Base-by-base conservation (phyloP, 1,140 invertebrate species). In the Mactra quadrangularis region DNA sequence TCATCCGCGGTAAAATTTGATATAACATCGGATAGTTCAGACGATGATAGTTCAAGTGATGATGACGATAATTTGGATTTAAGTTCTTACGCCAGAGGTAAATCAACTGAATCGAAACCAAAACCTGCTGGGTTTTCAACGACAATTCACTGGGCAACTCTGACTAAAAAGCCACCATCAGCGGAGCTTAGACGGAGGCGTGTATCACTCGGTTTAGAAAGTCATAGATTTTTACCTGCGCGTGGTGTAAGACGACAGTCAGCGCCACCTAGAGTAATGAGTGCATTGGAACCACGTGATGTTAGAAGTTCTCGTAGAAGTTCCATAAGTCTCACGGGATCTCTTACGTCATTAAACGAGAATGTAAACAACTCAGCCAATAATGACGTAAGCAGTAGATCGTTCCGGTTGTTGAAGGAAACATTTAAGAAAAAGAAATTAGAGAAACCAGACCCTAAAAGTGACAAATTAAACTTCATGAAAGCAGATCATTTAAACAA, bases 371-470 rank as follows among this genome's bases (percentile, higher is more conserved):
- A 27, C 15, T 22, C 41, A 19, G 70, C 53, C 27, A 38, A 79
- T 6, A 55, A 27, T 0, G 62, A 66, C 3, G 29, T 1, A 22
- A n/a, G 9, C 19, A 45, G 55, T 7, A 3, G 76, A 7, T 79
- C 76, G 1, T 79, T 38, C 22, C 53, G 76, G n/a, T 27, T 68
- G 4, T 68, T 79, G 41, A n/a, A 50, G 17, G 76, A 79, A 41
- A 62, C 76, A 1, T 79, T 68, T 53, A 66, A 68, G 50, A 79
- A 79, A 47, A 52, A 62, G 19, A 68, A 57, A 41, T 55, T 41
- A 3, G 76, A 79, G 33, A 17, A 29, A 22, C n/a, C 50, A 2
- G 45, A 79, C 25, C 50, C 60, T 3, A 27, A 53, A 33, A 25
- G 38, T 52, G 62, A 79, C 11, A 53, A 25, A 52, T 33, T 79